Evolutionary conservation across 2,797 vertebrate species (phyloP).

Genomic region (Cirrhinus molitorella): DNA sequence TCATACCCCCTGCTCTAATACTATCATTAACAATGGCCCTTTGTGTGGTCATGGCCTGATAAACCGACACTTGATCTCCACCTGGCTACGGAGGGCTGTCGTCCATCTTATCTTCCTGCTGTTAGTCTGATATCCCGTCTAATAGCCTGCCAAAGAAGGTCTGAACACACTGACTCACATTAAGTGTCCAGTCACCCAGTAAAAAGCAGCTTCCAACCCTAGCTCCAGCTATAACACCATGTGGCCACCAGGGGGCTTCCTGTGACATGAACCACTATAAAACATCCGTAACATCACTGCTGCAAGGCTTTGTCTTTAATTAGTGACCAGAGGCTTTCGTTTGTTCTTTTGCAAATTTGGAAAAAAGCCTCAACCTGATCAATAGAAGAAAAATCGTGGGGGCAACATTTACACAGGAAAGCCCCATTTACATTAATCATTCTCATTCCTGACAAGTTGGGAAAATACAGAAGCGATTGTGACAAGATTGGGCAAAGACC

Average conservation of each 20-base stretch:
- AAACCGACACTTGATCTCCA: constrained; percentile 71
- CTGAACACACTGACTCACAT: constrained; percentile 37
- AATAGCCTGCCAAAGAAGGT: constrained; percentile 52
- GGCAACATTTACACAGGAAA: background rate
- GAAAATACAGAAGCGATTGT: background rate
- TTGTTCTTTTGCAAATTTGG: background rate
- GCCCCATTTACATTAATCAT: background rate
- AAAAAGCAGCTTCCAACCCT: constrained; percentile 4
- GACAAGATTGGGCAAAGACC: constrained; percentile 9
- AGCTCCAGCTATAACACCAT: background rate
- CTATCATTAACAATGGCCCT: constrained; percentile 69
- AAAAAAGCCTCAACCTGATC: no score
- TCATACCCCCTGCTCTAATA: constrained; percentile 46
- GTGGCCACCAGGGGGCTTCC: constrained; percentile 43
- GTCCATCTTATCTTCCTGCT: constrained; percentile 65
- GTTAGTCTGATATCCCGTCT: constrained; percentile 58
- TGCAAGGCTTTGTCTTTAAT: background rate
- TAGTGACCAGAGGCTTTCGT: background rate
- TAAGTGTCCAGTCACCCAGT: constrained; percentile 15
- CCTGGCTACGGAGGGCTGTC: constrained; percentile 49
- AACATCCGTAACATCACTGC: background rate
- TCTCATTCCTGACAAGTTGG: background rate
- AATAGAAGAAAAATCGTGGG: no score
- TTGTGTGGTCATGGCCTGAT: constrained; percentile 65
- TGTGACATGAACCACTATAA: background rate